Base-by-base conservation (phyloP, 2,113 vertebrate genomes). In the Calonectris borealis region DNA sequence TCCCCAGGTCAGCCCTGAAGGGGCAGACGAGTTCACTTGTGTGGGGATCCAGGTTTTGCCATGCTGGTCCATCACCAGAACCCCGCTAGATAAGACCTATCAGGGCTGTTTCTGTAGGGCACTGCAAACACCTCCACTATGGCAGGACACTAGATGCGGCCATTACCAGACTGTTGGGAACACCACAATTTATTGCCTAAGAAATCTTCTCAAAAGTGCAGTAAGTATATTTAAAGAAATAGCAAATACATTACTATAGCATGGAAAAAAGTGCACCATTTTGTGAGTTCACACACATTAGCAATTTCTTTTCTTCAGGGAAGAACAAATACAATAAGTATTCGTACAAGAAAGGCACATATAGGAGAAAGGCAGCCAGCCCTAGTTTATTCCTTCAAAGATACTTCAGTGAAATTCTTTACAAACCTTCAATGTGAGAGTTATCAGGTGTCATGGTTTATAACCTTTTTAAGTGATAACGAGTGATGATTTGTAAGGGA, bases 141-240 rank as follows among this genome's bases (percentile, higher is more conserved):
- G 16, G 7, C n/a, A 46, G 22, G 12, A 0, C 44, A 21, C 26
- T 11, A 40, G 40, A 15, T 3, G 3, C 2, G 32, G 11, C 16
- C 34, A 0, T 0, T 15, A n/a, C 14, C 29, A 64, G 44, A 3
- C 11, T 18, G 10, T 0, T 52, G 40, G 26, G 40, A 77, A 48
- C 2, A 0, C 0, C 11, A 20, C 13, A 9, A 68, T 57, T 49
- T 62, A 3, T 27, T 44, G 4, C 6, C 1, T 12, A 46, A 68
- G 13, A 51, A 71, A 24, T 16, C 15, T 22, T 38, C 22, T 24
- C 46, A 14, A 42, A 54, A 84, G 46, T 5, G 36, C 10, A 55
- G 66, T 2, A 36, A 21, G 27, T 42, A 5, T 17, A 51, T 34
- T 52, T 21, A 69, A 81, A 51, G 14, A 65, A 60, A 26, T 22